These are phyloP conservation scores for Emberiza fucata DNA, from an alignment of 2,113 vertebrate species.

Conservation along the genomic window DNA sequence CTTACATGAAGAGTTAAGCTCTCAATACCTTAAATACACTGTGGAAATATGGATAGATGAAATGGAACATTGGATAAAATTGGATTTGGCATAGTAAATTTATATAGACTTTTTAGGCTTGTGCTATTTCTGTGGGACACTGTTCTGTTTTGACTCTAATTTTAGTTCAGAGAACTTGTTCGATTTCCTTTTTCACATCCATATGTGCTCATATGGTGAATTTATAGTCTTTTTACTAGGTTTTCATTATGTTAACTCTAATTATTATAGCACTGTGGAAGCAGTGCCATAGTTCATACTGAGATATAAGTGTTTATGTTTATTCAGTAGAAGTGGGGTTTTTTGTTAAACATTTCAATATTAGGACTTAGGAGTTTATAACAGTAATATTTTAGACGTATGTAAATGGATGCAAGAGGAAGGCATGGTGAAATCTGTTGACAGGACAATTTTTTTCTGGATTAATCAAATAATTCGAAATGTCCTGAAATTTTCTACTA, in stretches of 20 bases:
- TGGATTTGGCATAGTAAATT: slow-evolving; percentile 58
- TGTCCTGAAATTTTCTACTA: background rate
- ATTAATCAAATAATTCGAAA: background rate
- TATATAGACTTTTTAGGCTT: slow-evolving; percentile 41
- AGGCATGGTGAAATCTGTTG: background rate
- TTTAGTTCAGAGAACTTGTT: slow-evolving; percentile 53
- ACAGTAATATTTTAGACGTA: background rate
- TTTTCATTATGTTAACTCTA: slow-evolving; percentile 61
- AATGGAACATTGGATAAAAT: slow-evolving; percentile 44
- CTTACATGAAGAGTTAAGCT: slow-evolving; percentile 31
- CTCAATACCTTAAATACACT: slow-evolving; percentile 21
- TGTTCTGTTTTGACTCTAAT: slow-evolving; percentile 63
- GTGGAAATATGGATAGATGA: slow-evolving; percentile 32
- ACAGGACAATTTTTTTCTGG: background rate
- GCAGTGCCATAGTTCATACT: slow-evolving; percentile 15
- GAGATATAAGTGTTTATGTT: background rate
- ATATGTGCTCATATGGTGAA: slow-evolving; percentile 53
- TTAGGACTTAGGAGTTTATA: background rate
- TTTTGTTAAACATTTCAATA: background rate
- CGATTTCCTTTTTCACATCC: slow-evolving; percentile 62
- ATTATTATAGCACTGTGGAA: slow-evolving; percentile 40
- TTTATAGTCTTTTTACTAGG: slow-evolving; percentile 52
- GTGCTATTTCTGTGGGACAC: slow-evolving; percentile 52
- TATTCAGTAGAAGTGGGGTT: background rate
- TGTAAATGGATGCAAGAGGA: background rate